Evolutionary conservation across 2,888 invertebrate genomes (phyloP), one percentile per base, ranked within the genome.

Genomic region (Yponomeuta evonymella): DNA sequence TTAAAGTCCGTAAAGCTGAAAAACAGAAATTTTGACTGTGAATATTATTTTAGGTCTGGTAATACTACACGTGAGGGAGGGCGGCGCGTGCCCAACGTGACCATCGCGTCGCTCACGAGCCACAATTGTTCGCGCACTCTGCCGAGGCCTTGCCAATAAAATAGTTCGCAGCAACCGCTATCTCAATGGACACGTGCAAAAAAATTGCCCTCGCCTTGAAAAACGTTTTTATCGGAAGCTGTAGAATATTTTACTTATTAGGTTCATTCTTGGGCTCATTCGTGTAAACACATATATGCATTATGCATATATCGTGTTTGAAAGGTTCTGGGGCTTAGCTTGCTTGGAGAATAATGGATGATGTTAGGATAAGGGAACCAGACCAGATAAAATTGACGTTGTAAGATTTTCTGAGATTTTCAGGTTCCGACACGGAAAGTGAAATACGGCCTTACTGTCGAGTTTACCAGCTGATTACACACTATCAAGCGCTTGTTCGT

Each of bases 41-140:
- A 43, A 43, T 43, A 3, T 43, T 8, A 43, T 43, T 9, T 43
- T 43, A 8, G 43, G 9, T 43, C 43, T 43, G 43, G 43, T 43
- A 43, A 43, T 43, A 43, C 8, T 43, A 8, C 43, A 43, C 43
- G 43, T 58, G 51, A 15, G 15, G 12, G 51, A 58, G 51, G 51
- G 15, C 51, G 51, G 67, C 67, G 43, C 62, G 58, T 74, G 72
- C 72, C 72, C 73, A 51, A 51, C 73, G 72, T 70, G 58, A 67
- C 67, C 48, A 48, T 11, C 43, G 36, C 48, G 67, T 11, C 43
- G 36, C 48, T 65, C 29, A 65, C 65, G 33, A 29, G 29, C 15
- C 65, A 65, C 48, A 10, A 67, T 67, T 67, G 67, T 67, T 48
- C 36, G 67, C n/a, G 48, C 48, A 43, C n/a, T n/a, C 67, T 43